Conservation (phyloP, 2,888 invertebrate genomes). For the Lasioglossum malachurum region DNA sequence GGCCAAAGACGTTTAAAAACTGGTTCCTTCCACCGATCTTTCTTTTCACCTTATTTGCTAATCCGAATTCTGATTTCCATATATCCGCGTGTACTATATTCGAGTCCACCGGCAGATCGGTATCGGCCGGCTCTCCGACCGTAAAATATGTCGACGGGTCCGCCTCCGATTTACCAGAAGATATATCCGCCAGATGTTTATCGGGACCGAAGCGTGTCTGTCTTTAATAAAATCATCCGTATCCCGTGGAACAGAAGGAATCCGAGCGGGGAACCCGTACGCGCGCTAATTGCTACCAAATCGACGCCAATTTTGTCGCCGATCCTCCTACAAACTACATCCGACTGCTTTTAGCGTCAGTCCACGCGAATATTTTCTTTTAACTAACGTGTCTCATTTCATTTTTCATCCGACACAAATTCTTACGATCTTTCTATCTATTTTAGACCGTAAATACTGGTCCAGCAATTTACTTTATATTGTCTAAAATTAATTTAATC, state of each 20-base stretch:
- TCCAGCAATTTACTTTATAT: background rate
- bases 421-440: background rate
- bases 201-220: conserved; percentile 7
- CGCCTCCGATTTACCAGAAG: conserved; percentile 30
- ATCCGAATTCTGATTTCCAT: conserved; percentile 69
- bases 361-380: background rate
- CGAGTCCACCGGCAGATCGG: conserved; percentile 34
- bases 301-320: background rate
- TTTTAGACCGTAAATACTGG: background rate
- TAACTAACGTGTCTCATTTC: background rate
- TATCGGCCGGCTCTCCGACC: conserved; percentile 36
- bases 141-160: conserved; percentile 50
- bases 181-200: conserved; percentile 51
- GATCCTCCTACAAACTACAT: background rate
- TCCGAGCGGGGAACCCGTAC: background rate
- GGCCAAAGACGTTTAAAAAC: conserved; percentile 73
- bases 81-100: conserved; percentile 55
- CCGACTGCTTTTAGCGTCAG: background rate
- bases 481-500: no score
- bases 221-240: conserved; percentile 44
- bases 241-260: background rate
- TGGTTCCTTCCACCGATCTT: conserved; percentile 75
- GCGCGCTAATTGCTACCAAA: background rate
- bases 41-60: conserved; percentile 70
- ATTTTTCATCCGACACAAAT: background rate